Base-by-base conservation (phyloP, 2,113 vertebrate species). In the Cyanoliseus patagonus region DNA sequence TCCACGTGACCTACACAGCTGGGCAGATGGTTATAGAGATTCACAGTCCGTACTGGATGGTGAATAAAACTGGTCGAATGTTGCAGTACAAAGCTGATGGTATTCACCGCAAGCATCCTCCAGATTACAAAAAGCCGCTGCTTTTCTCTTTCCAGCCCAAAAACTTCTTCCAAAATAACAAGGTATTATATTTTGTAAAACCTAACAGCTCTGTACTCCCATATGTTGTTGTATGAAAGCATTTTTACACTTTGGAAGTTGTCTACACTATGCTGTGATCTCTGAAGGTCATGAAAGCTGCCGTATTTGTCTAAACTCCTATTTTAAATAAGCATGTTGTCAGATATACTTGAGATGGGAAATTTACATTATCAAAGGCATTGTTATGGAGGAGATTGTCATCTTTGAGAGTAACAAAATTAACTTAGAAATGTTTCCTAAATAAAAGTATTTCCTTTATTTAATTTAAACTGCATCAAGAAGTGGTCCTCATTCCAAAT, bases 71-170 rank as follows among this genome's bases (percentile, higher is more conserved):
- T 0, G 98, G 98, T 49, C 98, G 99, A 80, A 97, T 99, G 98
- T 95, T 99, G 92, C 99, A 99, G 17, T 99, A 99, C 97, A 99
- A 99, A 97, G 99, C 99, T 5, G 99, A 99, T 90, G 99, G 99
- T 76, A 98, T 99, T 95, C 99, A 99, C 94, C 98, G 99, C 87
- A 99, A 99, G 92, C 99, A 99, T 97, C 98, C 99, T 33, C 98
- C 98, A 73, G 98, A 99, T 94, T 99, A 99, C 63, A 98, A 99
- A 94, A 99, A 98, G 95, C 99, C 99, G 0, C 98, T 99, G 63
- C 99, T 99, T 30, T 99, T 99, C 97, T 99, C 99, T 87, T 99
- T 99, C 96, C 99, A 99, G 64, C 99, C 99, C 46, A 99, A 98
- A 64, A 97, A 99, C 96, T 99, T 99, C 97, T 97, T 99, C 83